These are phyloP conservation scores for Toxotes jaculatrix DNA, from an alignment of 2,113 vertebrate genomes.

Conservation along the genomic window DNA sequence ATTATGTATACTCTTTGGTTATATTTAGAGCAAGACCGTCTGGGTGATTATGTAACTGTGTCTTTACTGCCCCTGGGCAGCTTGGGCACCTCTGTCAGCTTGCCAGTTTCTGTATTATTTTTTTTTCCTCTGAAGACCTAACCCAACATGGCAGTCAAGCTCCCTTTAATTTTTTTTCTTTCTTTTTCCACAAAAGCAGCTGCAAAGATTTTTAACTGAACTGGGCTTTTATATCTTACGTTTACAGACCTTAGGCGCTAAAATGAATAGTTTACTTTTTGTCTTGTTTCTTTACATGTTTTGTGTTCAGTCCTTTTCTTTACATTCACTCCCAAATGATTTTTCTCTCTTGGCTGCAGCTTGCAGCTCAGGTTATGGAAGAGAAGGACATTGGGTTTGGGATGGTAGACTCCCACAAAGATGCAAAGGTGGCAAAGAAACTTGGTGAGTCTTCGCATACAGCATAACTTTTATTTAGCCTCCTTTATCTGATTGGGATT, in stretches of 20 bases:
- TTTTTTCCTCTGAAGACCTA: neutral
- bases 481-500: neutral
- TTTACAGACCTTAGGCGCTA: neutral
- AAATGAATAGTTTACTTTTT: neutral
- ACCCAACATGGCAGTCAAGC: neutral
- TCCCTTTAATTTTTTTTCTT: neutral
- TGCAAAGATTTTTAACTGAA: neutral
- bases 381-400: conserved; percentile 93
- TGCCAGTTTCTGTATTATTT: conserved; percentile 50
- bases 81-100: conserved; percentile 27
- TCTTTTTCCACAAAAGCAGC: neutral
- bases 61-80: conserved; percentile 31
- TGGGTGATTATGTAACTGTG: conserved; percentile 66
- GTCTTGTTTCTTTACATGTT: neutral
- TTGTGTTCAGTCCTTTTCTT: conserved; percentile 8
- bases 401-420: conserved; percentile 93
- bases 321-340: neutral
- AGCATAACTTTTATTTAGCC: neutral
- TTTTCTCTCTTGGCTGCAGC: conserved; percentile 78
- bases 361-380: conserved; percentile 93
- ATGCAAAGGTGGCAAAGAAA: conserved; percentile 95
- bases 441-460: conserved; percentile 82
- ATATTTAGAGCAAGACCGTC: conserved; percentile 67
- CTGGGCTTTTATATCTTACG: neutral
- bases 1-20: conserved; percentile 42